Conservation (phyloP, 2,888 invertebrate genomes). For the Eupithecia abbreviata region DNA sequence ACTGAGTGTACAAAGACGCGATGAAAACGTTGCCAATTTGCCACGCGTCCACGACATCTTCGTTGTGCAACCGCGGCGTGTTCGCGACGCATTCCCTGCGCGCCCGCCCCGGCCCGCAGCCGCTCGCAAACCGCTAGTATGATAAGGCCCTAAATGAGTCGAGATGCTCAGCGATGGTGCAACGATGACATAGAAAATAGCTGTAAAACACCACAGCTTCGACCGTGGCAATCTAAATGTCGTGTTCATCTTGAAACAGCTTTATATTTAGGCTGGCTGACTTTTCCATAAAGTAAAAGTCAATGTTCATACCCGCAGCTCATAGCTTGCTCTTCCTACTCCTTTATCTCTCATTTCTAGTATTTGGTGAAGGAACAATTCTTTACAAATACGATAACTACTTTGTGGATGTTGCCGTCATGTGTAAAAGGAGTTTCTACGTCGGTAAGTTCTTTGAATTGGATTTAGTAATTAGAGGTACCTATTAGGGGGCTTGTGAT, state of each 20-base stretch:
- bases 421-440: constrained; percentile 73
- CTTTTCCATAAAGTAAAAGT: not conserved
- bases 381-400: constrained; percentile 71
- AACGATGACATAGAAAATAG: not conserved
- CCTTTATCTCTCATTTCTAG: constrained; percentile 27
- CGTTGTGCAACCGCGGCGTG: no score
- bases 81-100: no score
- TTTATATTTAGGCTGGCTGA: not conserved
- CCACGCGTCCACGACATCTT: no score
- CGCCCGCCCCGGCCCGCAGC: no score
- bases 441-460: constrained; percentile 68
- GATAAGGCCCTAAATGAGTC: no score
- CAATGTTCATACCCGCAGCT: constrained; percentile 20
- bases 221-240: not conserved
- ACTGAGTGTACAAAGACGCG: no score
- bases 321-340: constrained; percentile 14
- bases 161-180: no score
- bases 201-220: not conserved
- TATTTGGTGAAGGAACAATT: constrained; percentile 72
- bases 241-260: not conserved
- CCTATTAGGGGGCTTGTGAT: constrained; percentile 55
- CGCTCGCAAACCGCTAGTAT: no score
- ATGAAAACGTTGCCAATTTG: no score
- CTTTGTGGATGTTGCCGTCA: constrained; percentile 64
- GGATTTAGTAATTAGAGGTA: constrained; percentile 76